Evolutionary conservation across 2,113 vertebrate species (phyloP).

Genomic region (Chloropsis hardwickii): DNA sequence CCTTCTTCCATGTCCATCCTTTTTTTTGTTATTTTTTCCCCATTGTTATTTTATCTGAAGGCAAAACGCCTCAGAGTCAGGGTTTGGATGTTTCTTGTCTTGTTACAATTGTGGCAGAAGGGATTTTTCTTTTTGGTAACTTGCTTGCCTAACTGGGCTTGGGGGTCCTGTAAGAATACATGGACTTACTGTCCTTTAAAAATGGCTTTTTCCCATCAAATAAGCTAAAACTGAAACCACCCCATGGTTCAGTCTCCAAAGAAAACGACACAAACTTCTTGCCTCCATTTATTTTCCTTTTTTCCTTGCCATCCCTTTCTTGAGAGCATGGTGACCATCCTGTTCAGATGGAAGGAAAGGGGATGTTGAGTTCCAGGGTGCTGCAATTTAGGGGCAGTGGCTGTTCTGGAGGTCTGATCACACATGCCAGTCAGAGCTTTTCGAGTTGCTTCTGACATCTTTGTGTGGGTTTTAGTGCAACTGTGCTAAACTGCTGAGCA

Average conservation of each 20-base stretch:
- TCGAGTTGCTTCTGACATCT: neutral
- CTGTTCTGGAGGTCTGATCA: neutral
- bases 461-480: neutral
- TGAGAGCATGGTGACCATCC: neutral
- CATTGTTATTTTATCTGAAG: neutral
- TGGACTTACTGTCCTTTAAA: neutral
- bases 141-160: neutral
- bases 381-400: neutral
- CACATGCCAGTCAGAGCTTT: neutral
- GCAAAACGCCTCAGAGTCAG: neutral
- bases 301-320: neutral
- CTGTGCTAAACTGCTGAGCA: conserved; percentile 12
- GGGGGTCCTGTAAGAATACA: neutral
- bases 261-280: neutral
- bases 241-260: neutral
- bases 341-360: neutral
- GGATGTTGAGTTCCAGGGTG: neutral
- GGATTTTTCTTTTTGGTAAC: neutral
- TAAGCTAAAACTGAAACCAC: neutral
- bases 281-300: neutral
- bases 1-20: neutral
- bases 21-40: neutral
- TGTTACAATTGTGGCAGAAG: neutral
- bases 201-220: neutral
- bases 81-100: neutral